phyloP scores from a whole-genome alignment of 1,140 invertebrate species.

The Andrena cerasifolii region DNA sequence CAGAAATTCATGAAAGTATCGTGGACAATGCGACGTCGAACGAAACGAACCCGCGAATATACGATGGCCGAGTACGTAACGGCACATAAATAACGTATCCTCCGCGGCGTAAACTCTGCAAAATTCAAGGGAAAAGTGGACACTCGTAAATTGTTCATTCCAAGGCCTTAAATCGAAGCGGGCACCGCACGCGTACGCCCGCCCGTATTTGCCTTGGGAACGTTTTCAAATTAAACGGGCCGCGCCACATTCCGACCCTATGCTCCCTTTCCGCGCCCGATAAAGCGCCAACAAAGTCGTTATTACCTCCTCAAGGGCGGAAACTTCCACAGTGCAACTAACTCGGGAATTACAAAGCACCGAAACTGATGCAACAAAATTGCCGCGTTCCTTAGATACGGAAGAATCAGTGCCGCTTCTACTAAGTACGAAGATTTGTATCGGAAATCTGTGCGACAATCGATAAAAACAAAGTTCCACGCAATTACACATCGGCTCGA shows the following conservation, averaged over 20 bases:
- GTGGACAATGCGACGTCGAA: not conserved
- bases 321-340: not conserved
- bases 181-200: not conserved
- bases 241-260: not conserved
- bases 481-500: too few relatives aligned
- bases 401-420: too few relatives aligned
- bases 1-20: constrained; percentile 21
- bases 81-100: constrained; percentile 19
- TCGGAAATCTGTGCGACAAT: too few relatives aligned
- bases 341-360: not conserved
- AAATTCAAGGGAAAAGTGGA: constrained; percentile 26
- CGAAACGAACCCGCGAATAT: not conserved
- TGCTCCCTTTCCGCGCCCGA: not conserved
- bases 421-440: too few relatives aligned
- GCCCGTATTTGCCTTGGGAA: not conserved
- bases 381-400: too few relatives aligned
- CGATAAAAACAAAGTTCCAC: too few relatives aligned
- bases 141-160: constrained; percentile 32
- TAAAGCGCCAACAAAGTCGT: not conserved
- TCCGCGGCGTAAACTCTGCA: not conserved
- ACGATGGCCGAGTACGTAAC: constrained; percentile 1
- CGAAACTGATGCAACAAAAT: not conserved
- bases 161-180: constrained; percentile 19
- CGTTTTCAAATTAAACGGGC: not conserved
- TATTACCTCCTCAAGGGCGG: not conserved